phyloP scores from a whole-genome alignment of 2,888 invertebrate genomes.

The Anthoptus insignis region DNA sequence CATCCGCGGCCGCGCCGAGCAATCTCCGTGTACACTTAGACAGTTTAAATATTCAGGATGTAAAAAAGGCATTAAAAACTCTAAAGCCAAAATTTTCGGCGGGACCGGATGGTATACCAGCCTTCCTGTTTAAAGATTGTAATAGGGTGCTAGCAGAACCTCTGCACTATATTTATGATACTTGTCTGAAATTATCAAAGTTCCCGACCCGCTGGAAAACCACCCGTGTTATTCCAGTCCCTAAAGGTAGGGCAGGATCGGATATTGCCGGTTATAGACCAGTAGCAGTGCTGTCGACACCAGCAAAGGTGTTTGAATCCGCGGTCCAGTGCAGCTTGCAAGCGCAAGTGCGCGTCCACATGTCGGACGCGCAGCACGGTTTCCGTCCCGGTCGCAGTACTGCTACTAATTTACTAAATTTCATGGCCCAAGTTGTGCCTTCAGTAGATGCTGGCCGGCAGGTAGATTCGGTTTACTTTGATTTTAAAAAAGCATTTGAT shows the following conservation, averaged over 20 bases:
- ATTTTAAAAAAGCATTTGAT: slow-evolving; percentile 40
- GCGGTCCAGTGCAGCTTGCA: slow-evolving; percentile 11
- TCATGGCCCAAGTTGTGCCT: slow-evolving; percentile 5
- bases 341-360: slow-evolving; percentile 14
- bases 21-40: no score
- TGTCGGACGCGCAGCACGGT: slow-evolving; percentile 27
- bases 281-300: slow-evolving; percentile 28
- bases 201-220: slow-evolving; percentile 12
- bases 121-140: no score
- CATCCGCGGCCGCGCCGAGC: no score
- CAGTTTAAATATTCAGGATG: no score
- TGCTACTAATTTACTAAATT: slow-evolving; percentile 14
- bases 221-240: slow-evolving; percentile 25
- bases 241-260: slow-evolving; percentile 21
- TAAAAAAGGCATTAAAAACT: no score
- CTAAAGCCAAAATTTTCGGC: no score
- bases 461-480: slow-evolving; percentile 40
- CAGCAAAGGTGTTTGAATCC: slow-evolving; percentile 12
- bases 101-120: no score
- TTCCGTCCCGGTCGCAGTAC: slow-evolving; percentile 29
- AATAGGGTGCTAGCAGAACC: no score
- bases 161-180: slow-evolving; percentile 35
- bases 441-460: slow-evolving; percentile 33
- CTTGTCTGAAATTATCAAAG: slow-evolving; percentile 5
- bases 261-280: slow-evolving; percentile 32